phyloP scores from a whole-genome alignment of 2,888 invertebrate species.

The Aleiodes testaceus region DNA sequence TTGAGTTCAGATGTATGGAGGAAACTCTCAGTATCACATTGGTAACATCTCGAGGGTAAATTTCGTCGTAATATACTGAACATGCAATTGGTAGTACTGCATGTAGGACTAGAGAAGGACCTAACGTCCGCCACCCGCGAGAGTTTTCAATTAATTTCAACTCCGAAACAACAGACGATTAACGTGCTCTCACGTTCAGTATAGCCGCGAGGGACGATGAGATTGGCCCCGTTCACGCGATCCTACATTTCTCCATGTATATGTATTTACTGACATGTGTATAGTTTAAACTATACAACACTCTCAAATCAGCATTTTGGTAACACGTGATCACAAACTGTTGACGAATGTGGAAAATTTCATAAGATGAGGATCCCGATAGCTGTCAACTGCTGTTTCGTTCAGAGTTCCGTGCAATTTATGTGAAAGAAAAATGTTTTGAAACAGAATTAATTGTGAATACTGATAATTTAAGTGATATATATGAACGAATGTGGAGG shows the following conservation, averaged over 20 bases:
- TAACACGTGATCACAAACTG: too few species aligned
- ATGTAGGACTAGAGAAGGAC: conserved; percentile 10
- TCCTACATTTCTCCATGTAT: conserved; percentile 12
- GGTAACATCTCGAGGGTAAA: too few species aligned
- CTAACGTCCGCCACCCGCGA: conserved; percentile 22
- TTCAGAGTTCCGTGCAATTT: too few species aligned
- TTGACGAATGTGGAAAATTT: too few species aligned
- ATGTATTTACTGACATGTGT: neutral
- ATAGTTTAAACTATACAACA: neutral
- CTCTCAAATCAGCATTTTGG: too few species aligned
- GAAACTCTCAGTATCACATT: too few species aligned
- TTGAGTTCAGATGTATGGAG: too few species aligned
- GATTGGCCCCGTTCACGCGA: conserved; percentile 36
- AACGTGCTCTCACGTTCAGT: conserved; percentile 35
- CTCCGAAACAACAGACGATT: conserved; percentile 42
- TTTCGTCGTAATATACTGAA: conserved; percentile 1
- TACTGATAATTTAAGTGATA: too few species aligned
- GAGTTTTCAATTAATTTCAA: conserved; percentile 45
- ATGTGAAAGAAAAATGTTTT: too few species aligned
- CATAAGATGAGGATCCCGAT: too few species aligned
- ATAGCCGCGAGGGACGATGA: conserved; percentile 17
- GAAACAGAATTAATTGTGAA: too few species aligned
- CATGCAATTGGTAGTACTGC: conserved; percentile 7
- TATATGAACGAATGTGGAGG: neutral
- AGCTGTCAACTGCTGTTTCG: too few species aligned